Conservation (phyloP, 2,113 vertebrate species). For the Aptenodytes forsteri region DNA sequence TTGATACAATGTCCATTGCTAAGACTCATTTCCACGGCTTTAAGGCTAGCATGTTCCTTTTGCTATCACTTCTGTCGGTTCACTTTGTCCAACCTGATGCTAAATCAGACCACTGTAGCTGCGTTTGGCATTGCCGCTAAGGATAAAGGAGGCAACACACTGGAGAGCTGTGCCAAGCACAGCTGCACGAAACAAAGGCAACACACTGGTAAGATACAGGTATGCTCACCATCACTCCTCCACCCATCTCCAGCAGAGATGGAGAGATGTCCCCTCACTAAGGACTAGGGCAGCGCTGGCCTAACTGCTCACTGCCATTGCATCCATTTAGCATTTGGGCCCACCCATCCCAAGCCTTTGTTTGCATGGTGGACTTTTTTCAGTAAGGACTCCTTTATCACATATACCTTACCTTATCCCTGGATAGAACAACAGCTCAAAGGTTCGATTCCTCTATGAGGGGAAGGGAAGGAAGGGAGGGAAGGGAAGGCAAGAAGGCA, state of each 20-base stretch:
- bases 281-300: not conserved
- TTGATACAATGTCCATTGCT: not conserved
- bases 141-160: not conserved
- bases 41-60: not conserved
- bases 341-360: not conserved
- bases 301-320: not conserved
- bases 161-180: not conserved
- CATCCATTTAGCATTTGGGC: not conserved
- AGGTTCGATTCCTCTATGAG: not conserved
- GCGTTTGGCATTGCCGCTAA: not conserved
- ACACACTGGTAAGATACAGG: not conserved
- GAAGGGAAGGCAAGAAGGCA: too few species aligned
- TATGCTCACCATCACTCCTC: not conserved
- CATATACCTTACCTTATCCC: not conserved
- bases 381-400: not conserved
- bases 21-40: not conserved
- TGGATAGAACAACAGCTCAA: not conserved
- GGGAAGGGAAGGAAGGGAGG: too few species aligned
- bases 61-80: not conserved
- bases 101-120: fast-evolving
- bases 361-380: not conserved
- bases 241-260: not conserved
- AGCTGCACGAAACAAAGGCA: not conserved
- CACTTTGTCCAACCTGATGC: not conserved
- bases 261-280: not conserved